These are phyloP conservation scores for Eospalax fontanierii DNA, from an alignment of 2,797 vertebrate genomes.

Conservation along the genomic window DNA sequence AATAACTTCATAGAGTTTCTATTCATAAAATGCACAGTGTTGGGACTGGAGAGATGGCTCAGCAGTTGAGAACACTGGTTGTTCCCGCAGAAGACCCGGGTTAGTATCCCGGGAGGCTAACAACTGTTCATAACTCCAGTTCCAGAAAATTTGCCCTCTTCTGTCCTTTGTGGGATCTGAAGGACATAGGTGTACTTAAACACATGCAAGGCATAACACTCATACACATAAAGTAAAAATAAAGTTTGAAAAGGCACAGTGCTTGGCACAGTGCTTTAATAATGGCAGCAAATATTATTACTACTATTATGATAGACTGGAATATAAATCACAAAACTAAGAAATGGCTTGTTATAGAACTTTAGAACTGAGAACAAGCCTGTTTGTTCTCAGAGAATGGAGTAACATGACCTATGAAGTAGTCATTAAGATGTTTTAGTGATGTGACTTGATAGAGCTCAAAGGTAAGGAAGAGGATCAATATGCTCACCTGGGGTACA, in stretches of 20 bases:
- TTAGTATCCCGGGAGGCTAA: too few species aligned
- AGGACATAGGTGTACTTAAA: too few species aligned
- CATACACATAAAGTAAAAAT: too few species aligned
- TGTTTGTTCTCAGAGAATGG: not conserved
- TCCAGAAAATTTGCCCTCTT: too few species aligned
- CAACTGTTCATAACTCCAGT: too few species aligned
- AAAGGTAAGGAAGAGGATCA: not conserved
- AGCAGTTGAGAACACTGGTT: too few species aligned
- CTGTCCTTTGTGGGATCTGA: too few species aligned
- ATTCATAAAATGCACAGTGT: not conserved
- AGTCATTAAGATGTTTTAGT: not conserved
- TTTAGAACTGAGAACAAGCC: not conserved
- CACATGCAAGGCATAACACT: too few species aligned
- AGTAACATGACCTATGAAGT: not conserved
- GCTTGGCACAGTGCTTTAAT: not conserved
- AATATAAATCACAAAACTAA: conserved; percentile 6
- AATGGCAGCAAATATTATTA: not conserved
- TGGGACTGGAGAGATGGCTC: too few species aligned
- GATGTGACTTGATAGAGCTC: not conserved
- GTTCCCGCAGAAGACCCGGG: too few species aligned
- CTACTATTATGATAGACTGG: not conserved
- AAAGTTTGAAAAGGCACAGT: too few species aligned
- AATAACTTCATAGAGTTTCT: not conserved
- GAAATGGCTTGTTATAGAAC: not conserved
- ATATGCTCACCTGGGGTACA: not conserved